These are phyloP conservation scores for Noctua fimbriata DNA, from an alignment of 2,888 invertebrate species.

Conservation along the genomic window DNA sequence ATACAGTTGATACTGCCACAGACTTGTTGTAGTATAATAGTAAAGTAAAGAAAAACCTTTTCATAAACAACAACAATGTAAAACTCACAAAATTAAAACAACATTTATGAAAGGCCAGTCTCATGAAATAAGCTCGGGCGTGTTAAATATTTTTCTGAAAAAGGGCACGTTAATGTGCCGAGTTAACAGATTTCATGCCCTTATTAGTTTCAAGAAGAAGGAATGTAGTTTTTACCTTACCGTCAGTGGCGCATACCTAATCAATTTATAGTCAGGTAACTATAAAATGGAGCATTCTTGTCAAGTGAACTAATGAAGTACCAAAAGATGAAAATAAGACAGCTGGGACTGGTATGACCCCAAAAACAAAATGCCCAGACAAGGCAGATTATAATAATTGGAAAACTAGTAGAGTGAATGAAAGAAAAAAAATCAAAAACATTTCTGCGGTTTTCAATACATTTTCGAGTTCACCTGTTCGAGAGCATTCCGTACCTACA, in stretches of 20 bases:
- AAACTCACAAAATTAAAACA: constrained; percentile 29
- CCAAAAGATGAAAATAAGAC: constrained; percentile 28
- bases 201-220: constrained; percentile 66
- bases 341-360: background rate
- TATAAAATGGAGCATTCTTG: constrained; percentile 48
- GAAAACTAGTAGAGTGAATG: constrained; percentile 43
- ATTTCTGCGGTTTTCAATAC: constrained; percentile 66
- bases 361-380: constrained; percentile 15
- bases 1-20: background rate
- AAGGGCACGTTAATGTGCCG: constrained; percentile 74
- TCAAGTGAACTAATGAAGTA: constrained; percentile 16
- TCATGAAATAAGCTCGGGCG: constrained; percentile 38
- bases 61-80: background rate
- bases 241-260: constrained; percentile 58
- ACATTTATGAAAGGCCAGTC: constrained; percentile 27
- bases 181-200: constrained; percentile 72
- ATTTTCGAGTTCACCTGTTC: constrained; percentile 72
- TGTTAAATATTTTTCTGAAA: constrained; percentile 64
- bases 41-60: background rate
- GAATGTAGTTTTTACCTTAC: constrained; percentile 67
- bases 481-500: constrained; percentile 54
- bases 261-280: constrained; percentile 60
- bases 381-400: constrained; percentile 53
- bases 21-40: background rate
- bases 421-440: constrained; percentile 51